These are phyloP conservation scores for Dendronephthya gigantea DNA, from an alignment of 64 coral and sea anemone genomes.

Conservation along the genomic window DNA sequence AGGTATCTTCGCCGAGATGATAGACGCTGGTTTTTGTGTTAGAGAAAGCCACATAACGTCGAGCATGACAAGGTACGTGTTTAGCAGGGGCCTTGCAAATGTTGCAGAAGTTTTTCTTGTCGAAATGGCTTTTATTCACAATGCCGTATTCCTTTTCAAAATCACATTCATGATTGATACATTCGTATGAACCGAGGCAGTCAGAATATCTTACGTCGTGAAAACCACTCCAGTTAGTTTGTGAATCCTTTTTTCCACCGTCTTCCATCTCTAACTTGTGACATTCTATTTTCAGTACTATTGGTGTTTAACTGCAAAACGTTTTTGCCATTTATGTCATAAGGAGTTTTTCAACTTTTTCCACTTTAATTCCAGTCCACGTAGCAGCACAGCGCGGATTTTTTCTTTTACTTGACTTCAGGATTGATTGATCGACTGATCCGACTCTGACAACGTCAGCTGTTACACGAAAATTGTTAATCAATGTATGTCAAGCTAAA, in stretches of 20 bases:
- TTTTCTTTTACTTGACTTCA: too few species aligned
- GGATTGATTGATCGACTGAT: too few species aligned
- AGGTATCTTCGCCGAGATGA: constrained; percentile 10
- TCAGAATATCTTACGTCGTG: constrained; percentile 25
- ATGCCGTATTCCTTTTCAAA: constrained; percentile 37
- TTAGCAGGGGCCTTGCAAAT: constrained; percentile 4
- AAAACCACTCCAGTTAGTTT: constrained; percentile 6
- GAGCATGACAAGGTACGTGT: constrained; percentile 14
- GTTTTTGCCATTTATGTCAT: too few species aligned
- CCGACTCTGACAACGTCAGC: too few species aligned
- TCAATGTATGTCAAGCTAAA: too few species aligned
- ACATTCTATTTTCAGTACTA: background rate
- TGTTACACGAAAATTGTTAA: too few species aligned
- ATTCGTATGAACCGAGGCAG: constrained; percentile 34
- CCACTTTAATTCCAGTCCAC: too few species aligned
- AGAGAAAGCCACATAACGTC: constrained; percentile 24
- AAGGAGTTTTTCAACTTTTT: too few species aligned
- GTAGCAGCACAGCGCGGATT: too few species aligned
- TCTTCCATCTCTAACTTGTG: constrained; percentile 14
- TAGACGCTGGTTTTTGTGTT: constrained; percentile 14
- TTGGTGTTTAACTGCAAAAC: too few species aligned
- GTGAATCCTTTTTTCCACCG: background rate
- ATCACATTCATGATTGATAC: constrained; percentile 14
- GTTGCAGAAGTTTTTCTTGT: constrained; percentile 18
- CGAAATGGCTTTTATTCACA: constrained; percentile 21